These are phyloP conservation scores for Neoascia interrupta DNA, from an alignment of 2,888 invertebrate genomes.

Conservation along the genomic window DNA sequence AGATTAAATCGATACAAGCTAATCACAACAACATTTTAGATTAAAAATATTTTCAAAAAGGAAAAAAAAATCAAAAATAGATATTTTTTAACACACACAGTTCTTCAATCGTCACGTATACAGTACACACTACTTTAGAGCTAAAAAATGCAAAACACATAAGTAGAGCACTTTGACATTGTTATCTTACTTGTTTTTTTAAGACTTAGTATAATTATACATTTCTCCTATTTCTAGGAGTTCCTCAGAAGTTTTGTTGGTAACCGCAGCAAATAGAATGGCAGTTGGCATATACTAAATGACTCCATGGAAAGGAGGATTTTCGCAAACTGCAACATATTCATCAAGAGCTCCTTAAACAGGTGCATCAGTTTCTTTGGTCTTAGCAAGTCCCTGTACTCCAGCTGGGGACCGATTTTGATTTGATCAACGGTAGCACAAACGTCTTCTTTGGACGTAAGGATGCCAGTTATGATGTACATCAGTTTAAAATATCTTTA, in stretches of 20 bases:
- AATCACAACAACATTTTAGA: too few relatives aligned
- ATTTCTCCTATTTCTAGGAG: too few relatives aligned
- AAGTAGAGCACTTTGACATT: too few relatives aligned
- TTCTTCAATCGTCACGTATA: not conserved
- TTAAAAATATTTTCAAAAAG: too few relatives aligned
- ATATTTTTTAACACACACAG: not conserved
- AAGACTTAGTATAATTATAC: too few relatives aligned
- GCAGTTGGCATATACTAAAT: constrained; percentile 37
- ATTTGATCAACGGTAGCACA: constrained; percentile 78
- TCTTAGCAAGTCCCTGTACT: constrained; percentile 64
- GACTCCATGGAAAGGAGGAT: constrained; percentile 33
- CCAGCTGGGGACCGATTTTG: constrained; percentile 76
- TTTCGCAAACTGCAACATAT: constrained; percentile 32
- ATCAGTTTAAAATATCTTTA: constrained; percentile 77
- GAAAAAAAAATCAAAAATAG: too few relatives aligned
- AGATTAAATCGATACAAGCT: not conserved
- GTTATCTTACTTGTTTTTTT: too few relatives aligned
- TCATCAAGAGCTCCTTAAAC: constrained; percentile 24
- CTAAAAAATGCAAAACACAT: too few relatives aligned
- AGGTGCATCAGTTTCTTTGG: constrained; percentile 51
- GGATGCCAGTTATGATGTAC: constrained; percentile 78
- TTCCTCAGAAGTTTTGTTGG: constrained; percentile 53
- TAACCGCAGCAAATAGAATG: constrained; percentile 56
- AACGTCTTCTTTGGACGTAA: constrained; percentile 77
- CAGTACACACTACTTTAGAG: not conserved